A percentile compares a stretch with the other conserved stretches of the same genome.
Evolutionary conservation across 2,888 invertebrate species (phyloP).

Genomic region (Sesia bembeciformis): DNA sequence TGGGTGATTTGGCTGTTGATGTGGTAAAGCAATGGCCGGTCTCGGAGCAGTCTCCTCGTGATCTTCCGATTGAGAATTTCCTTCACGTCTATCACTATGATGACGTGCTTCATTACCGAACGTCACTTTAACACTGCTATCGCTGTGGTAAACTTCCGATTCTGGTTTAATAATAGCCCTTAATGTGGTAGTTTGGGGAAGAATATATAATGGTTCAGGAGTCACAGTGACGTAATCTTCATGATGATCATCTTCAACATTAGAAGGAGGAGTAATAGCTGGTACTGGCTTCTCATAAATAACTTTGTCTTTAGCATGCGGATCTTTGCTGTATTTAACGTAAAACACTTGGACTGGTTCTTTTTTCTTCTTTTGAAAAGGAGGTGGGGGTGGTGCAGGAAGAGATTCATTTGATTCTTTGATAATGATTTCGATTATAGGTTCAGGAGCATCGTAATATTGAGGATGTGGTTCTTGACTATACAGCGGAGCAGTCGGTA

Average conservation of each 20-base stretch:
- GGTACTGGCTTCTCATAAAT: conserved; percentile 87
- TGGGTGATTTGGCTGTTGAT: conserved; percentile 39
- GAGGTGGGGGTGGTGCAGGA: conserved; percentile 76
- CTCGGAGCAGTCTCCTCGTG: conserved; percentile 79
- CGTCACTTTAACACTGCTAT: conserved; percentile 86
- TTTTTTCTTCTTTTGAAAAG: conserved; percentile 73
- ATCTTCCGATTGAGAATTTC: conserved; percentile 39
- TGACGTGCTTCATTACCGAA: conserved; percentile 80
- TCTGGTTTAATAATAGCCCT: conserved; percentile 90
- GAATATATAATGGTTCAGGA: conserved; percentile 62
- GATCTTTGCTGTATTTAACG: conserved; percentile 92
- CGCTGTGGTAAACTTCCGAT: conserved; percentile 87
- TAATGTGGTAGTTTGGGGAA: conserved; percentile 83
- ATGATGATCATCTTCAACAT: conserved; percentile 76
- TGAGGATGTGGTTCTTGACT: conserved; percentile 63
- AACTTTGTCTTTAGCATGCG: conserved; percentile 80
- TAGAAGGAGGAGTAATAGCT: conserved; percentile 82
- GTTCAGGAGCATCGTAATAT: conserved; percentile 86
- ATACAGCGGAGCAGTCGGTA: conserved; percentile 65
- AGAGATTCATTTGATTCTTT: conserved; percentile 90
- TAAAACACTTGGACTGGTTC: conserved; percentile 94
- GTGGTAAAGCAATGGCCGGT: conserved; percentile 74
- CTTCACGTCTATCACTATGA: conserved; percentile 49
- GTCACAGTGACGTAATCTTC: conserved; percentile 74
- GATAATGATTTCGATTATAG: conserved; percentile 93